Evolutionary conservation across 1,140 invertebrate genomes (phyloP).

Genomic region (Apis florea): DNA sequence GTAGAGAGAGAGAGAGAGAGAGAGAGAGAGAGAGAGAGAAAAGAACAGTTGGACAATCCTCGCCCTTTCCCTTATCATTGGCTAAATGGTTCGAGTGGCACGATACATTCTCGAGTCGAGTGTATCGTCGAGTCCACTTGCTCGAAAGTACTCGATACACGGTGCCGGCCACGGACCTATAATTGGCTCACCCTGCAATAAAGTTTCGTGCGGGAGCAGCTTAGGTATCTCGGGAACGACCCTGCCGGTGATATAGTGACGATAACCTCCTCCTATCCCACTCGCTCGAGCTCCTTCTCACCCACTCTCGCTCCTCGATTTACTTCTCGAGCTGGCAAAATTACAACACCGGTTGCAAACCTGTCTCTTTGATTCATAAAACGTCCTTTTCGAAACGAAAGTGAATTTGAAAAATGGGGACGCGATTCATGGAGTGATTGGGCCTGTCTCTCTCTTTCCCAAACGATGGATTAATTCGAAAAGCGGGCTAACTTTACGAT

Average conservation of each 20-base stretch:
- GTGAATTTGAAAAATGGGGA: no score
- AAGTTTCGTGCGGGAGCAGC: constrained; percentile 65
- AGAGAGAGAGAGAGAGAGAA: no score
- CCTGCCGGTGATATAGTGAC: constrained; percentile 68
- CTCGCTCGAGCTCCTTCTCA: constrained; percentile 66
- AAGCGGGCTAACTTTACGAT: constrained; percentile 65
- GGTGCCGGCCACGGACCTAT: constrained; percentile 65
- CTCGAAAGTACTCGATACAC: constrained; percentile 68
- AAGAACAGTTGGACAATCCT: not conserved
- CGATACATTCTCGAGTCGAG: constrained; percentile 50
- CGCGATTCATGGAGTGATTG: no score
- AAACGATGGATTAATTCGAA: constrained; percentile 72
- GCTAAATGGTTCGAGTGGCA: constrained; percentile 44
- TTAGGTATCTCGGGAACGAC: constrained; percentile 67
- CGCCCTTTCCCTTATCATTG: constrained; percentile 5
- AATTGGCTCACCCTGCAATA: constrained; percentile 72
- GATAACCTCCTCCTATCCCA: constrained; percentile 63
- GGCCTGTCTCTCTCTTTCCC: not conserved
- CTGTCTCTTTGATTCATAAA: not conserved
- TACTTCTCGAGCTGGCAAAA: constrained; percentile 65
- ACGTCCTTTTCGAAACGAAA: not conserved
- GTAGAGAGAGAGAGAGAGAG: no score
- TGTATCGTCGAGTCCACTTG: constrained; percentile 54
- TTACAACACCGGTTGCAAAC: not conserved
- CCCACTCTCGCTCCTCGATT: constrained; percentile 72